Evolutionary conservation across 2,888 invertebrate genomes (phyloP).

Genomic region (Thymelicus sylvestris): DNA sequence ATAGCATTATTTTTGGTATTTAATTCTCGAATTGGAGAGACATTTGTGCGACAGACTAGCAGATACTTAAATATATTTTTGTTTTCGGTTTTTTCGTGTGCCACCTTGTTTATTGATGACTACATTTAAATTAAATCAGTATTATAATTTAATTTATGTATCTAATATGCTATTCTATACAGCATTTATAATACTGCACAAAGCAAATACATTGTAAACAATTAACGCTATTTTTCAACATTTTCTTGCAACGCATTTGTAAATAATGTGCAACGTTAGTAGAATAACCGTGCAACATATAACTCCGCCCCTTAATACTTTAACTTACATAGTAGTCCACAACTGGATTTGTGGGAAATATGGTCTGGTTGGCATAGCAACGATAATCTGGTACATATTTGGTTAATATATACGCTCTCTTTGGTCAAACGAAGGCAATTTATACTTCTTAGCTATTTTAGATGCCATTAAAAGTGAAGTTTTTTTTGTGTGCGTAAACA

Average conservation of each 20-base stretch:
- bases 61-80: too few species aligned
- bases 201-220: too few species aligned
- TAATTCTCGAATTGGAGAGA: too few species aligned
- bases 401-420: not conserved
- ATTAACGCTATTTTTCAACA: not conserved
- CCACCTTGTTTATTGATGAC: too few species aligned
- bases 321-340: conserved; percentile 5
- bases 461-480: not conserved
- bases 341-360: conserved; percentile 8
- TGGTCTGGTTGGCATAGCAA: conserved; percentile 1
- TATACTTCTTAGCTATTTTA: not conserved
- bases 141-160: too few species aligned
- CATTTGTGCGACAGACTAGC: too few species aligned
- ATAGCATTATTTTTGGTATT: too few species aligned
- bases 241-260: not conserved
- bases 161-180: too few species aligned
- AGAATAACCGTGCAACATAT: not conserved
- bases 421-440: conserved; percentile 8
- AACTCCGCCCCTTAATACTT: conserved; percentile 8
- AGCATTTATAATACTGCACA: too few species aligned
- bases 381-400: not conserved
- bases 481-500: not conserved
- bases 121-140: too few species aligned
- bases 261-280: not conserved
- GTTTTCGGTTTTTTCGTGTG: too few species aligned